Evolutionary conservation across 2,113 vertebrate species (phyloP).

Genomic region (Picathartes gymnocephalus): DNA sequence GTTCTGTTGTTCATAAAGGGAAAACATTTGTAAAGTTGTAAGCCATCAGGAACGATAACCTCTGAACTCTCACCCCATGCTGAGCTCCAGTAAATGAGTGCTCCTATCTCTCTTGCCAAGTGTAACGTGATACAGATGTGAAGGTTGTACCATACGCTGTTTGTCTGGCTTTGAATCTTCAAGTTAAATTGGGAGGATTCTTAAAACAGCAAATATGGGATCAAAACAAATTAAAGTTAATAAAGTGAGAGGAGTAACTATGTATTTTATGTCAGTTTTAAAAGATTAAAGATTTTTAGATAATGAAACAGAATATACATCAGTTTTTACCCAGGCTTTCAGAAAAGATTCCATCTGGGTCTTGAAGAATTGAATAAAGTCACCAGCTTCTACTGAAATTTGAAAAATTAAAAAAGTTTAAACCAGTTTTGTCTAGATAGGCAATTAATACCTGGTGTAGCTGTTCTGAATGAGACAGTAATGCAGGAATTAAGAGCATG

Average conservation of each 20-base stretch:
- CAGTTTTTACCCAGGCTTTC: background rate
- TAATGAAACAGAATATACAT: background rate
- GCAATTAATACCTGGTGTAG: background rate
- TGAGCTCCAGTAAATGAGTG: slow-evolving; percentile 47
- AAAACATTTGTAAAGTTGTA: slow-evolving; percentile 53
- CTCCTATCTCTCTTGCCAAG: slow-evolving; percentile 49
- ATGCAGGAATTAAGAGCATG: background rate
- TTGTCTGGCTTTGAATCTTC: slow-evolving; percentile 8
- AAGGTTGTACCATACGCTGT: background rate
- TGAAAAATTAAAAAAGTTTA: background rate
- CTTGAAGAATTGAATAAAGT: background rate
- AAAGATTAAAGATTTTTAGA: slow-evolving; percentile 36
- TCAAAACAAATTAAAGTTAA: slow-evolving; percentile 37
- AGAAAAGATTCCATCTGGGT: background rate
- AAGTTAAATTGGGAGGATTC: background rate
- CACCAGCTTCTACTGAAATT: background rate
- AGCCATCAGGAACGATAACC: slow-evolving; percentile 52
- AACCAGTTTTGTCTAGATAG: background rate
- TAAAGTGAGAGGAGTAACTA: background rate
- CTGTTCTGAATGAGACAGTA: background rate
- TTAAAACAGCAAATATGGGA: slow-evolving; percentile 44
- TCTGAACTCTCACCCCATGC: slow-evolving; percentile 42
- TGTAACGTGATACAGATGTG: slow-evolving; percentile 41
- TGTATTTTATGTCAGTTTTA: background rate
- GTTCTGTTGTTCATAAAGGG: slow-evolving; percentile 22